Evolutionary conservation across 2,113 vertebrate species (phyloP).

Genomic region (Dermatemys mawii): DNA sequence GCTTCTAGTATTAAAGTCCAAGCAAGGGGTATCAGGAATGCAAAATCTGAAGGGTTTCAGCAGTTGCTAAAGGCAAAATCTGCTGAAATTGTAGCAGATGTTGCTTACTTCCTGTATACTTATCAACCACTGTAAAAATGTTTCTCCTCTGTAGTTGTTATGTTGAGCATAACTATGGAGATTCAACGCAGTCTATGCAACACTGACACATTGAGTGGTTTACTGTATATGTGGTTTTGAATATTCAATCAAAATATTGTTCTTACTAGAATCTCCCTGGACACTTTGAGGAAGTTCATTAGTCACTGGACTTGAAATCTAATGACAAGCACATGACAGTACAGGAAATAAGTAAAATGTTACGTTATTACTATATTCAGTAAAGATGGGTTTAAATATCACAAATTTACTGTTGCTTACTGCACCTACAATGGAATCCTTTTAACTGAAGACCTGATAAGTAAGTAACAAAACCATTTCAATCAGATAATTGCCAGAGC

Average conservation of each 20-base stretch:
- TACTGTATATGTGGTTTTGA: background rate
- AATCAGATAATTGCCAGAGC: background rate
- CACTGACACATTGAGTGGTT: background rate
- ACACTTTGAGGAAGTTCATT: background rate
- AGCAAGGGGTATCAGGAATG: background rate
- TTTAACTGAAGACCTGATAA: background rate
- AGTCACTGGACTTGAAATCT: background rate
- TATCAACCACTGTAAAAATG: slow-evolving; percentile 74
- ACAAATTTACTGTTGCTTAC: background rate
- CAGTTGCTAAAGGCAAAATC: slow-evolving; percentile 56
- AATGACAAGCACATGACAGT: rapidly evolving
- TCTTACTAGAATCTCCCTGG: slow-evolving; percentile 27
- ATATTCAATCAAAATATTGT: slow-evolving; percentile 3
- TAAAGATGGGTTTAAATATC: background rate
- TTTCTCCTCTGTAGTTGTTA: slow-evolving; percentile 60
- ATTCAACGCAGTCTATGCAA: slow-evolving; percentile 33
- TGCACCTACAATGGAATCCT: background rate
- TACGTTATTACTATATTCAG: background rate
- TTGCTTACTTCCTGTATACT: slow-evolving; percentile 76
- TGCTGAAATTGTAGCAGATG: slow-evolving; percentile 62
- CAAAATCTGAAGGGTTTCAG: slow-evolving; percentile 43
- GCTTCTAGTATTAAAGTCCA: slow-evolving; percentile 46
- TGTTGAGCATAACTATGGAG: slow-evolving; percentile 74
- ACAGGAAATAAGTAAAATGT: background rate
- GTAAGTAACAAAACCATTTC: background rate